A percentile compares a stretch with the other conserved stretches of the same genome.
Conservation (phyloP, 2,888 invertebrate species). For the Microchrysa polita region DNA sequence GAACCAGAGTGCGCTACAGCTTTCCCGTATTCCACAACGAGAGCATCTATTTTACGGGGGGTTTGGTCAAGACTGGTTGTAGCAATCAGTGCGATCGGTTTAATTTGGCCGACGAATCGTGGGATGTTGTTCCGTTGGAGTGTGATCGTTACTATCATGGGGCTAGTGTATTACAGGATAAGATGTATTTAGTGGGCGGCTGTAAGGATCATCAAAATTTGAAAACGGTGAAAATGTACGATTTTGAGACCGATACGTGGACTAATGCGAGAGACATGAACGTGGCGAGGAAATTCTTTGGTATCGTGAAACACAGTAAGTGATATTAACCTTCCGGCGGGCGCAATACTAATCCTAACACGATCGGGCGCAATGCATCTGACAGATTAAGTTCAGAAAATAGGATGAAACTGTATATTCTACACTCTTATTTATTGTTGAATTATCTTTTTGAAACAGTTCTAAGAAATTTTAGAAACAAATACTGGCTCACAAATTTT, state of each 20-base stretch:
- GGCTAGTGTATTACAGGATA: constrained; percentile 23
- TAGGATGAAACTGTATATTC: no score
- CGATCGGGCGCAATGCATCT: no score
- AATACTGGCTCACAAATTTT: no score
- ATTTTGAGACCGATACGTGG: constrained; percentile 29
- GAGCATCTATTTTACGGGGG: constrained; percentile 37
- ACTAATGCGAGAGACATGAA: constrained; percentile 6
- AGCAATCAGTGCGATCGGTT: constrained; percentile 28
- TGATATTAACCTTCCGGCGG: no score
- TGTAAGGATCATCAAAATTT: constrained; percentile 27
- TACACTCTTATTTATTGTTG: no score
- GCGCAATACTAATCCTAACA: no score
- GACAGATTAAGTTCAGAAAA: no score
- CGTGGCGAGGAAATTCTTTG: constrained; percentile 25
- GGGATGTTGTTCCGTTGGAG: constrained; percentile 26
- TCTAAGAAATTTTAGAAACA: no score
- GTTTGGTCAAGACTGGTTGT: constrained; percentile 24
- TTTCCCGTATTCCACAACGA: constrained; percentile 36
- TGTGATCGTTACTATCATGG: constrained; percentile 37
- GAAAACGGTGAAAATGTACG: constrained; percentile 18
- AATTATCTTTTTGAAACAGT: no score
- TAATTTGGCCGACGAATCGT: constrained; percentile 25
- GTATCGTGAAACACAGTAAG: constrained; percentile 35
- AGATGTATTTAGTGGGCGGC: constrained; percentile 23
- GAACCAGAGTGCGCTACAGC: constrained; percentile 24